Conservation (phyloP, 2,797 vertebrate genomes). For the Typhlichthys subterraneus region DNA sequence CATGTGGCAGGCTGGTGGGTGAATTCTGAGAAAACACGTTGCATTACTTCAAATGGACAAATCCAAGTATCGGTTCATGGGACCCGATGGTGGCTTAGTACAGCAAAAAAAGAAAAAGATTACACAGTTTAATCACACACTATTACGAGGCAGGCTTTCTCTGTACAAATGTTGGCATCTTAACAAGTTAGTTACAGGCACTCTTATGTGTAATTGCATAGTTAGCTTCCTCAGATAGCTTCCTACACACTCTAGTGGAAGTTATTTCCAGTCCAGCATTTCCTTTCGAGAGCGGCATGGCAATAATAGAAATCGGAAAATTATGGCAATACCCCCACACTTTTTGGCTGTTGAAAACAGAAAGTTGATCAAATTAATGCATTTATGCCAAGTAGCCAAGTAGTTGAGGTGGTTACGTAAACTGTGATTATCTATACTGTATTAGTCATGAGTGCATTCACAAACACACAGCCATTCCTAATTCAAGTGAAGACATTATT, state of each 20-base stretch:
- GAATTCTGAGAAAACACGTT: slow-evolving; percentile 55
- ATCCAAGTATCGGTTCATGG: slow-evolving; percentile 53
- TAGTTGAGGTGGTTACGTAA: neutral
- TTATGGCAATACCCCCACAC: slow-evolving; percentile 44
- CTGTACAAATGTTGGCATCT: slow-evolving; percentile 62
- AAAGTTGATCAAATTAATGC: slow-evolving; percentile 15
- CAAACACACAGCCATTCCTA: neutral
- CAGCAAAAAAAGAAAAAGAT: slow-evolving; percentile 48
- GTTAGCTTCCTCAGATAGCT: slow-evolving; percentile 63
- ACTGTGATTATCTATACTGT: neutral
- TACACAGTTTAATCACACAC: slow-evolving; percentile 66
- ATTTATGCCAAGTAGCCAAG: slow-evolving; percentile 16
- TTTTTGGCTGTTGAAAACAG: slow-evolving; percentile 48
- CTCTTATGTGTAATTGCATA: slow-evolving; percentile 72
- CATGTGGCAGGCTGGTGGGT: slow-evolving; percentile 38
- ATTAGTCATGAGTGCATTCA: no score
- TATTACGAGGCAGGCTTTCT: slow-evolving; percentile 60
- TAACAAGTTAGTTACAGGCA: slow-evolving; percentile 67
- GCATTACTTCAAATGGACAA: slow-evolving; percentile 61
- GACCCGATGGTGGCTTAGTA: slow-evolving; percentile 57
- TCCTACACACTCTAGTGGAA: slow-evolving; percentile 67
- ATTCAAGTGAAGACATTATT: slow-evolving; percentile 75
- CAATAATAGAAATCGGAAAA: slow-evolving; percentile 74
- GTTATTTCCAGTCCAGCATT: slow-evolving; percentile 71
- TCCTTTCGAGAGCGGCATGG: slow-evolving; percentile 66